Base-by-base conservation (phyloP, 1,140 invertebrate species). In the Trigoniulus corallinus region DNA sequence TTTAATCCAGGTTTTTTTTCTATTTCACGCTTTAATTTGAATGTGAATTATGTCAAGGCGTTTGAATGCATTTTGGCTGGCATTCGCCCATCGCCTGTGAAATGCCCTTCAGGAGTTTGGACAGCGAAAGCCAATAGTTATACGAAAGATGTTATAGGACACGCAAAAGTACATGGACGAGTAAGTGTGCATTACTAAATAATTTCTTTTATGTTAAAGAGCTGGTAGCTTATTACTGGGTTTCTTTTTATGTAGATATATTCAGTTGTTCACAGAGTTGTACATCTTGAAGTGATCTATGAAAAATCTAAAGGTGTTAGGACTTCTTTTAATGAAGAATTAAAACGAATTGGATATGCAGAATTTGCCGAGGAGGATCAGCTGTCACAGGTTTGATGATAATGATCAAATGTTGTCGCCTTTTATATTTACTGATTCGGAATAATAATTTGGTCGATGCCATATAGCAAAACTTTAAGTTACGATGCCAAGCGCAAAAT, bases 181-280 rank as follows among this genome's bases (percentile, higher is more conserved):
- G 42, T 44, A 24, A 44, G 42, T 44, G 12, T 39, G 12, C 12
- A 39, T 39, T 18, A 18, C 37, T 12, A 18, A 18, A n/a, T n/a
- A n/a, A n/a, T n/a, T n/a, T n/a, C n/a, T 44, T 44, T 44, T 24
- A 20, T 7, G 18, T 44, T 24, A 7, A 20, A 7, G 7, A 21
- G 12, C 7, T 24, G 7, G 18, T 10, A 7, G 42, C 12, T 20
- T 24, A 10, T 44, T 24, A 44, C 7, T 7, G 4, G 18, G 22
- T 49, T 44, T 51, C 54, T 57, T 54, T 49, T 60, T 54, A 61
- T 68, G 23, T 61, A 85, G 74, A 68, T 92, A 22, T 91, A 81
- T 64, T 91, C 87, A 0, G 75, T 89, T 20, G 78, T 84, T 0
- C 69, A 84, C 47, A 74, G 76, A 27, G 66, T 84, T 1, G 73